Percentiles rank a stretch among this genome's conserved stretches.
These are phyloP conservation scores for Drosophila aff. DNA, from an alignment of 1,140 invertebrate species.

Conservation along the genomic window DNA sequence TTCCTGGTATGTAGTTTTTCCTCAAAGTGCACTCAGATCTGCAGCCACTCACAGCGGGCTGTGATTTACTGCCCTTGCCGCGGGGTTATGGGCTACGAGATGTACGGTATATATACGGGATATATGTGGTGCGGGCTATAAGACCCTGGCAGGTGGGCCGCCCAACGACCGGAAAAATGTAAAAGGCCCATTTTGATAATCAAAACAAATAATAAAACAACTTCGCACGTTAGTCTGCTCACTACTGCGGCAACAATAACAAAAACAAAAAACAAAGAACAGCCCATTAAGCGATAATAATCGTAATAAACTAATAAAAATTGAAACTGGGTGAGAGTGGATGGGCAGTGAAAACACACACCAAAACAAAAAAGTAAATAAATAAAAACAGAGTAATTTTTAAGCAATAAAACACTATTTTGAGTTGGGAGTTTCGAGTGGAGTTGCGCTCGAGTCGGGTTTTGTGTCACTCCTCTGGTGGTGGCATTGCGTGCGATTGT, in stretches of 20 bases:
- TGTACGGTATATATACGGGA: constrained; percentile 14
- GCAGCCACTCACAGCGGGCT: constrained; percentile 48
- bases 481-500: constrained; percentile 11
- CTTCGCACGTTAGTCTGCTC: constrained; percentile 72
- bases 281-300: constrained; percentile 83
- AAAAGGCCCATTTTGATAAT: constrained; percentile 81
- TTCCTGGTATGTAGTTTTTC: not conserved
- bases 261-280: constrained; percentile 33
- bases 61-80: constrained; percentile 65
- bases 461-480: constrained; percentile 6
- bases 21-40: constrained; percentile 29
- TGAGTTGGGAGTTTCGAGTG: constrained; percentile 8
- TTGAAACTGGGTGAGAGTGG: constrained; percentile 74
- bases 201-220: constrained; percentile 85
- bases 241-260: constrained; percentile 31
- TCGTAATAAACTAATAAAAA: constrained; percentile 85
- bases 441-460: constrained; percentile 19
- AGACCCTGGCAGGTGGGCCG: constrained; percentile 48
- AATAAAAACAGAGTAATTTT: constrained; percentile 59
- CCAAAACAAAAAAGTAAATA: constrained; percentile 42
- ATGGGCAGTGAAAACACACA: constrained; percentile 32
- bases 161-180: constrained; percentile 79
- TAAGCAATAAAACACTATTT: constrained; percentile 76
- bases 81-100: constrained; percentile 33
- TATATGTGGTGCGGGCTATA: constrained; percentile 15